A percentile compares a stretch with the other conserved stretches of the same genome.
Conservation (phyloP, 2,888 invertebrate species). For the Lasioglossum zephyrum region DNA sequence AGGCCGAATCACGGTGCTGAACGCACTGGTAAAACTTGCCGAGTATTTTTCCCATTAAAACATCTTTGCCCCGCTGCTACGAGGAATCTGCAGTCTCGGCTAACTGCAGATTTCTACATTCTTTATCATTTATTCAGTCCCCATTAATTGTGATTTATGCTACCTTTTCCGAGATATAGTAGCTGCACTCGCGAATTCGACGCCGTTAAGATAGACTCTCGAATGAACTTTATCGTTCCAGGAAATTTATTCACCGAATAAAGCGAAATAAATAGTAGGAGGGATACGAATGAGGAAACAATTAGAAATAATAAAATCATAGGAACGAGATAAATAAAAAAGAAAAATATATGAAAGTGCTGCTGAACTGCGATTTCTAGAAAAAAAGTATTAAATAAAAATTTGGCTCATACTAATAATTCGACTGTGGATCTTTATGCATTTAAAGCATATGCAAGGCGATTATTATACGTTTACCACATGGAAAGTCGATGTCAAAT, state of each 20-base stretch:
- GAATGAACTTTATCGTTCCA: background rate
- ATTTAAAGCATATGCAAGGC: no score
- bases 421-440: no score
- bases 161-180: background rate
- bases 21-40: constrained; percentile 35
- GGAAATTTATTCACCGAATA: background rate
- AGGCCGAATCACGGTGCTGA: background rate
- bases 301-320: background rate
- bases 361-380: background rate
- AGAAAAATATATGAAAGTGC: no score
- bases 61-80: background rate
- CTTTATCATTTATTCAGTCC: constrained; percentile 1
- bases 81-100: background rate
- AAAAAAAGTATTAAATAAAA: background rate
- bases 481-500: no score
- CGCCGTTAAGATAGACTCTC: background rate
- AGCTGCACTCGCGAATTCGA: background rate
- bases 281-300: background rate
- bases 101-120: background rate
- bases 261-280: background rate
- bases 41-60: constrained; percentile 19
- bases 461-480: no score
- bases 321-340: background rate
- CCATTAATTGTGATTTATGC: background rate
- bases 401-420: background rate